Percentiles rank a stretch among this genome's conserved stretches.
Evolutionary conservation across 1,140 invertebrate genomes (phyloP).

Genomic region (Pseudomyrmex sp.): DNA sequence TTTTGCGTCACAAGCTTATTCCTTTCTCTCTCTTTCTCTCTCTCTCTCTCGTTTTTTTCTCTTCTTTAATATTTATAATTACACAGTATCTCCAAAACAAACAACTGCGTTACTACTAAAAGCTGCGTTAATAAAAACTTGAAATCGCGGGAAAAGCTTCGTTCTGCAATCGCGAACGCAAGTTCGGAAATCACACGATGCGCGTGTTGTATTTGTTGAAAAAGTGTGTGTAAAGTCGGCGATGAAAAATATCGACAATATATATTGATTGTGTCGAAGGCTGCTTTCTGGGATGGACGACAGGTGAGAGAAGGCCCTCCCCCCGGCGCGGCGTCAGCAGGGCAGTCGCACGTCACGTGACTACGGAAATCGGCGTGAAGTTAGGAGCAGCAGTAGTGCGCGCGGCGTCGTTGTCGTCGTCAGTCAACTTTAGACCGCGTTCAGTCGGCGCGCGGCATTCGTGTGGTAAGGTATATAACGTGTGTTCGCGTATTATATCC

Average conservation of each 20-base stretch:
- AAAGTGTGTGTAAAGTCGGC: too few species aligned
- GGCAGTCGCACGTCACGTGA: conserved; percentile 49
- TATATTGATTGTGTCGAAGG: not conserved
- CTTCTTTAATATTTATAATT: too few species aligned
- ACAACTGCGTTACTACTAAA: too few species aligned
- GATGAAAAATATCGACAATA: conserved; percentile 18
- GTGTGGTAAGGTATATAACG: conserved; percentile 68
- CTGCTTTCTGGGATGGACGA: conserved; percentile 11
- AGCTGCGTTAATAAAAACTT: too few species aligned
- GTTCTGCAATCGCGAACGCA: too few species aligned
- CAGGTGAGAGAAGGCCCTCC: conserved; percentile 9
- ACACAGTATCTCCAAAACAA: too few species aligned
- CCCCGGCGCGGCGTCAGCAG: conserved; percentile 12
- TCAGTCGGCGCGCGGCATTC: conserved; percentile 77
- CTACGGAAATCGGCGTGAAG: conserved; percentile 55
- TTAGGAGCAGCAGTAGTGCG: conserved; percentile 5
- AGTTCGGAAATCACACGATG: too few species aligned
- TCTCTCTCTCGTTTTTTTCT: too few species aligned
- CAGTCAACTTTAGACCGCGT: conserved; percentile 72
- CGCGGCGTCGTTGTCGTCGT: conserved; percentile 11
- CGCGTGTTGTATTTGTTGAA: too few species aligned
- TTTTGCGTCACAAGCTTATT: too few species aligned
- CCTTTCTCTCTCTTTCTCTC: too few species aligned
- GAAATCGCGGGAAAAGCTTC: too few species aligned
- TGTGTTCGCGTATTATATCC: conserved; percentile 3